Evolutionary conservation across 2,113 vertebrate species (phyloP), one percentile per base, ranked within the genome.

Genomic region (Nothocercus nigrocapillus): DNA sequence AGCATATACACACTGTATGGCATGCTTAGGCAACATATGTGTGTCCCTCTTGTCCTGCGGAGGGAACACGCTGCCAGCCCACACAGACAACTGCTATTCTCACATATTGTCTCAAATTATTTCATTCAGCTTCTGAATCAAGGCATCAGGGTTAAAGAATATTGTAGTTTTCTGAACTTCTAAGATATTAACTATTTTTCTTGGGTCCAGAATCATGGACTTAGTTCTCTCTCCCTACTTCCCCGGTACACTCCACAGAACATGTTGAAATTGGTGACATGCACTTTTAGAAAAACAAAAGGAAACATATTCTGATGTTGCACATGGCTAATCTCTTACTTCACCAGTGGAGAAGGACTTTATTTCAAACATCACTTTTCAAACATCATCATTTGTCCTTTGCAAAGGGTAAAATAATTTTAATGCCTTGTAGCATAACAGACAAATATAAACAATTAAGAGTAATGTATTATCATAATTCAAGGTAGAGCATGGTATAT

Each of bases 281-380:
- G 24, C 47, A 81, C 54, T 13, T 90, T 72, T 75, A 88, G 45
- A 91, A 21, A 80, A 61, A 81, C 54, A 21, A 85, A 82, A 82
- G 8, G 30, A 70, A 90, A 13, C 13, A n/a, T 17, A 38, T 82
- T 38, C 30, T 73, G 72, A 15, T n/a, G 28, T 24, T 85, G 76
- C 27, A 40, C 28, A 24, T 66, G 32, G 64, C 78, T 93, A 84
- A 78, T 85, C 64, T 95, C 51, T 90, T 53, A 21, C 66, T 83
- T 92, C 56, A 84, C 8, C 47, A 62, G 34, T 2, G 2, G 9
- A 88, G 63, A 20, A 86, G 27, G 85, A 78, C 18, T 38, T 75
- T 81, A 51, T 24, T 88, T 90, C 77, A 94, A 80, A 90, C 27
- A 11, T 11, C 56, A 27, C n/a, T n/a, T 24, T 88, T 90, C 77